Evolutionary conservation across 2,113 vertebrate genomes (phyloP).

Genomic region (human (Homo sapiens)): GRCh38 chr17:79696001-79696500

Average conservation of each 20-base stretch:
- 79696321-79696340: not conserved
- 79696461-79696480: no score
- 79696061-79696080: no score
- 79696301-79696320: not conserved
- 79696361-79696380: not conserved
- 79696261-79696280: accelerated
- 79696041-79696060: not conserved
- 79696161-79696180: accelerated
- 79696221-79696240: no score
- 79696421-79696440: not conserved
- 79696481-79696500: no score
- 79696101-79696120: no score
- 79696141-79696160: not conserved
- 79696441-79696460: no score
- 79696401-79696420: not conserved
- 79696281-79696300: not conserved
- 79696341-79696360: not conserved
- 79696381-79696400: not conserved
- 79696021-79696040: not conserved
- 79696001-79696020: not conserved
- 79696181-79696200: not conserved
- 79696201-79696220: not conserved
- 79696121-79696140: no score
- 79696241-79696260: not conserved
- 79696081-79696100: not conserved